Evolutionary conservation across 1,140 invertebrate species (phyloP).

Genomic region (Lordiphosa mommai): DNA sequence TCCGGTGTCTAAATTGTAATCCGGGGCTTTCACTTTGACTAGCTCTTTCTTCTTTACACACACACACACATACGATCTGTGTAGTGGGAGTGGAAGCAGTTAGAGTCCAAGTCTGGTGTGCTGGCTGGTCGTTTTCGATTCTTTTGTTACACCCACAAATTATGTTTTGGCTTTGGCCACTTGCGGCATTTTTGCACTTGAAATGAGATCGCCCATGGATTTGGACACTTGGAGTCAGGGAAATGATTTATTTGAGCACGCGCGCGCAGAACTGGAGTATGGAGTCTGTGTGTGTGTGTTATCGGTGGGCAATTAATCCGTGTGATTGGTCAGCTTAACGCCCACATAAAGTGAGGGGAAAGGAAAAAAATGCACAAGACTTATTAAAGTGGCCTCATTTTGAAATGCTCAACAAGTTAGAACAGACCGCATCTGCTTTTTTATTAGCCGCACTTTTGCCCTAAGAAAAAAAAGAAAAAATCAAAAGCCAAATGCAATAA

Average conservation of each 20-base stretch:
- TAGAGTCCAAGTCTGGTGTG: conserved; percentile 21
- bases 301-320: conserved; percentile 70
- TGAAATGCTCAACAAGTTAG: conserved; percentile 1
- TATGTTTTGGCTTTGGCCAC: conserved; percentile 38
- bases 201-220: conserved; percentile 67
- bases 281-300: conserved; percentile 27
- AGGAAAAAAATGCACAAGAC: background rate
- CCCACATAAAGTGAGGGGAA: conserved; percentile 34
- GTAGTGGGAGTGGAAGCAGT: background rate
- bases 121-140: conserved; percentile 37
- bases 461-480: background rate
- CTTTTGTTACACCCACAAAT: conserved; percentile 69
- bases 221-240: conserved; percentile 36
- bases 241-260: conserved; percentile 80
- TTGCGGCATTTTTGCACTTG: conserved; percentile 75
- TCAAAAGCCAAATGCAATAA: conserved; percentile 19
- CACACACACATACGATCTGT: background rate
- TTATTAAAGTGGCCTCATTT: conserved; percentile 1
- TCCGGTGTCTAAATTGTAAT: conserved; percentile 78
- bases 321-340: conserved; percentile 60
- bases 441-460: conserved; percentile 4
- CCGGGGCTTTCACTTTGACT: conserved; percentile 8
- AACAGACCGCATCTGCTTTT: background rate
- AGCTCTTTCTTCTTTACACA: background rate
- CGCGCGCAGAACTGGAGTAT: conserved; percentile 40